Percentiles rank a stretch among this genome's conserved stretches.
Evolutionary conservation across 2,888 invertebrate genomes (phyloP).

Genomic region (Drepanosiphum platanoidis): DNA sequence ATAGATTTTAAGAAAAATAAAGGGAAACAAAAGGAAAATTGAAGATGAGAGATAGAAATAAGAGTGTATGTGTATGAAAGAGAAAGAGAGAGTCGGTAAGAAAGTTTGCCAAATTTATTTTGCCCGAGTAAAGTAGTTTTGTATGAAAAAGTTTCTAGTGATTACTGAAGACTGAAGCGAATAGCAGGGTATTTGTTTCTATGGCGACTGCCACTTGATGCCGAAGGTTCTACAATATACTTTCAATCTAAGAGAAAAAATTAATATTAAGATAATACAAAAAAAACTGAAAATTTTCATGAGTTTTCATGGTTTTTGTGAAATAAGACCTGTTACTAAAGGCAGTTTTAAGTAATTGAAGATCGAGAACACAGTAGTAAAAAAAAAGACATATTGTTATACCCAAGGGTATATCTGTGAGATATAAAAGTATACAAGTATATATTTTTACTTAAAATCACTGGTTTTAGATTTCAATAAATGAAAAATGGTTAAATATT

Average conservation of each 20-base stretch:
- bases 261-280: slow-evolving; percentile 16
- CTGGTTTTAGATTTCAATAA: no score
- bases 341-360: slow-evolving; percentile 9
- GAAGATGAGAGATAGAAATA: neutral
- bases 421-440: no score
- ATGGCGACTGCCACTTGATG: slow-evolving; percentile 42
- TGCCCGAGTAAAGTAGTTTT: slow-evolving; percentile 41
- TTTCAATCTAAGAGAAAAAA: slow-evolving; percentile 11
- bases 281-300: neutral
- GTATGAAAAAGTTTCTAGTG: slow-evolving; percentile 30
- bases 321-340: neutral
- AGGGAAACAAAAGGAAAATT: neutral
- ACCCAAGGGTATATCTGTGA: no score
- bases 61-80: neutral
- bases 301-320: neutral
- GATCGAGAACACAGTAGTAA: neutral
- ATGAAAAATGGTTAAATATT: neutral
- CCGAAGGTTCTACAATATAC: slow-evolving; percentile 13
- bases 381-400: neutral
- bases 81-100: neutral
- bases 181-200: slow-evolving; percentile 33
- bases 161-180: slow-evolving; percentile 23
- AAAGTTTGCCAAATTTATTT: slow-evolving; percentile 37
- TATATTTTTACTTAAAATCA: no score
- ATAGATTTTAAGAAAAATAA: slow-evolving; percentile 9